Conservation (phyloP, 2,888 invertebrate species). For the Baccha elongata region DNA sequence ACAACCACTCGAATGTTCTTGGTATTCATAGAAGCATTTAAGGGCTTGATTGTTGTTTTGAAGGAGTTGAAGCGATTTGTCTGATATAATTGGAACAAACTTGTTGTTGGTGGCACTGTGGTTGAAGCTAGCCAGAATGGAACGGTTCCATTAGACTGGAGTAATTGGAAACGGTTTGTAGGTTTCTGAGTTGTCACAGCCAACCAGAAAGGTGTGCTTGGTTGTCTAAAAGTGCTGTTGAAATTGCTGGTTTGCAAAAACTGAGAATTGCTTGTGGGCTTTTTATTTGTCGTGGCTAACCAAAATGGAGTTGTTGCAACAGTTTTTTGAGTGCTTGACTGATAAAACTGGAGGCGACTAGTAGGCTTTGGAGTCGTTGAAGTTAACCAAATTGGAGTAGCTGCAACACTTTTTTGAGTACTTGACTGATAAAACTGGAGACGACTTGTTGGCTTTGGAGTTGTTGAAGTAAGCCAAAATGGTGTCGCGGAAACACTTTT, state of each 20-base stretch:
- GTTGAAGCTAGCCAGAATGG: conserved; percentile 13
- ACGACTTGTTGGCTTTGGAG: conserved; percentile 2
- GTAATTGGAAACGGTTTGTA: not conserved
- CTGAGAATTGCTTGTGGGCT: conserved; percentile 1
- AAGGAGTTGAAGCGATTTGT: conserved; percentile 17
- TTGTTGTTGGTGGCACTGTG: not conserved
- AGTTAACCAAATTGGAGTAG: not conserved
- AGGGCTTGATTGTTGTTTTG: conserved; percentile 12
- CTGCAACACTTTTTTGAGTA: not conserved
- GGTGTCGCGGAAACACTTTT: not conserved
- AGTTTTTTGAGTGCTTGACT: not conserved
- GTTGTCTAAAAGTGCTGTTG: not conserved
- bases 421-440: not conserved
- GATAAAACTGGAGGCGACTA: not conserved
- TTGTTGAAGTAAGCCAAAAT: not conserved
- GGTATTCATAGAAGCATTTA: not conserved
- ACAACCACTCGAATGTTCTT: not conserved
- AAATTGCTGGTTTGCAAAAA: not conserved
- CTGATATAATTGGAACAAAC: not conserved
- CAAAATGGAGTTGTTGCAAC: conserved; percentile 5
- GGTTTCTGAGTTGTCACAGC: conserved; percentile 4
- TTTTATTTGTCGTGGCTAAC: not conserved
- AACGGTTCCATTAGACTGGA: not conserved
- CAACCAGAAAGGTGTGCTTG: not conserved
- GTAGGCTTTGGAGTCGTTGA: conserved; percentile 1